phyloP scores from a whole-genome alignment of 1,140 invertebrate species.

The Augochlora pura region DNA sequence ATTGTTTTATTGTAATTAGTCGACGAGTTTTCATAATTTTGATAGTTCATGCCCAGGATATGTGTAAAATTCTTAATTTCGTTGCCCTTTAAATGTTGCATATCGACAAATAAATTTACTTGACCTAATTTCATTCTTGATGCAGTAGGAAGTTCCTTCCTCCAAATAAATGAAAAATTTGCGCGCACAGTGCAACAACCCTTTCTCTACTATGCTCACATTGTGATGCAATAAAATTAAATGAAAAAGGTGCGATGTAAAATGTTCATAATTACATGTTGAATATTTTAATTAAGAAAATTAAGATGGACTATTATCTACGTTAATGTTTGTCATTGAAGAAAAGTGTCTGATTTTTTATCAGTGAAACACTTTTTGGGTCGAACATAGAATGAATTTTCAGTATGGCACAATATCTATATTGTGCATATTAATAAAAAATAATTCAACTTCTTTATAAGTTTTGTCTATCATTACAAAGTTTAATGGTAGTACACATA shows the following conservation, averaged over 20 bases:
- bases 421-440: neutral
- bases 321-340: neutral
- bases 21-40: neutral
- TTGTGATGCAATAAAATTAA: neutral
- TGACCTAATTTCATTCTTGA: conserved; percentile 7
- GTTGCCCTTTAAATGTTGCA: neutral
- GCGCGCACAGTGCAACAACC: neutral
- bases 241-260: neutral
- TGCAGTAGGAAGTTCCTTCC: neutral
- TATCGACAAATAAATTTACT: conserved; percentile 5
- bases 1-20: neutral
- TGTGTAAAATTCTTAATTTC: neutral
- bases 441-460: neutral
- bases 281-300: conserved; percentile 3
- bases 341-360: neutral
- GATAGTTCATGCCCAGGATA: neutral
- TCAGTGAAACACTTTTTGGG: neutral
- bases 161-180: neutral
- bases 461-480: neutral
- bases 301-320: neutral
- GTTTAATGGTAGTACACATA: neutral
- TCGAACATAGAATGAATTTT: neutral
- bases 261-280: neutral
- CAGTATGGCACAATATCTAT: neutral
- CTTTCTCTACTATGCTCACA: neutral